phyloP scores from a whole-genome alignment of 2,113 vertebrate species.

The Brachypodius melanocephalos region DNA sequence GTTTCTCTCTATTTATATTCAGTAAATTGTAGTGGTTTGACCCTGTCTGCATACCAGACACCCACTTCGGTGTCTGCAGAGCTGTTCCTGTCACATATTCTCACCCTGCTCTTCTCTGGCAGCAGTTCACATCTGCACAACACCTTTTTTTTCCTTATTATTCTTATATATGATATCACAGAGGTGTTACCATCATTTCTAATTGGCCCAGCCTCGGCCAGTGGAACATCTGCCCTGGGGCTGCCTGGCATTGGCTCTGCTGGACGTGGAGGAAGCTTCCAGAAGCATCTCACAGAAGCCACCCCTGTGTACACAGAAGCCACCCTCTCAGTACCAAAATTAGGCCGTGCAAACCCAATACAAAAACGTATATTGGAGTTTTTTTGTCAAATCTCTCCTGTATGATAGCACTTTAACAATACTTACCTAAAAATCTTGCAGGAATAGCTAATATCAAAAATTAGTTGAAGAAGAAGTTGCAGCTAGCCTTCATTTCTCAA shows the following conservation, averaged over 20 bases:
- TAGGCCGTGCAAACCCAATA: rapidly evolving
- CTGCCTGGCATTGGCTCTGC: neutral
- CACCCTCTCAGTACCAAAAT: neutral
- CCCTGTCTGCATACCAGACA: neutral
- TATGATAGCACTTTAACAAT: neutral
- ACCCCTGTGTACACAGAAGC: neutral
- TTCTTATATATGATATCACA: neutral
- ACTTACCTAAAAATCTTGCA: neutral
- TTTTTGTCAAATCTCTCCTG: neutral
- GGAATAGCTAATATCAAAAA: neutral
- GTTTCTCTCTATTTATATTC: neutral
- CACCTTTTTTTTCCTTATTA: neutral
- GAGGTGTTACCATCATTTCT: neutral
- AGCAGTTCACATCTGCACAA: neutral
- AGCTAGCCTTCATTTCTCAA: neutral
- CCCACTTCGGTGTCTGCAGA: neutral
- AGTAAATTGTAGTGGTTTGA: neutral
- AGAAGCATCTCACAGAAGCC: neutral
- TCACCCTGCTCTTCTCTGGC: neutral
- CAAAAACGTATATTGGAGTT: neutral
- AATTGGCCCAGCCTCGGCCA: no score
- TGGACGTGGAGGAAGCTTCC: neutral
- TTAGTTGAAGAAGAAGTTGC: neutral
- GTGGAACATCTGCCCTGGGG: neutral
- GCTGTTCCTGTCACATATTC: neutral